Percentiles rank a stretch among this genome's conserved stretches.
These are phyloP conservation scores for Cercocebus atys DNA, from an alignment of 2,113 vertebrate species.

Conservation along the genomic window DNA sequence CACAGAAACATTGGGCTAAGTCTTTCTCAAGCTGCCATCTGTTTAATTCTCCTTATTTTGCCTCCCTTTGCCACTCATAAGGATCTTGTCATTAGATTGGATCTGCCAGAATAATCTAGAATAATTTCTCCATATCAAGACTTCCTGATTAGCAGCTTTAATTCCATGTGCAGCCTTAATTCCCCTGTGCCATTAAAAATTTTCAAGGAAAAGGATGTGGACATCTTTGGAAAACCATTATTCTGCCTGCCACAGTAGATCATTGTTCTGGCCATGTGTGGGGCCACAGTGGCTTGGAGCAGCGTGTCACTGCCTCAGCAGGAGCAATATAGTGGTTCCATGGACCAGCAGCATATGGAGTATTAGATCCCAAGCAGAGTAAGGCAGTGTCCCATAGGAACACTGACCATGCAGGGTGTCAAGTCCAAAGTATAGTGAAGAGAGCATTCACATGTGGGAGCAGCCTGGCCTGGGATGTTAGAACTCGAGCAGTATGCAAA, in stretches of 20 bases:
- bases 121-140: not conserved
- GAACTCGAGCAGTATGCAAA: not conserved
- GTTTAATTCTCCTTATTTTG: not conserved
- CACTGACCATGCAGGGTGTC: too few relatives aligned
- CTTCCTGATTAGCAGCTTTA: not conserved
- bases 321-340: too few relatives aligned
- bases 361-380: not conserved
- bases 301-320: too few relatives aligned
- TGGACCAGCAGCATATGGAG: not conserved
- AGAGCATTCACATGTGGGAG: not conserved
- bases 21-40: not conserved
- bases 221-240: too few relatives aligned
- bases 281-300: not conserved
- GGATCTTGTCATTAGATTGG: not conserved
- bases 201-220: not conserved
- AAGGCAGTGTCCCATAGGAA: not conserved
- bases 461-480: not conserved
- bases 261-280: not conserved
- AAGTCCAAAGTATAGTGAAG: not conserved
- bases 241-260: accelerated
- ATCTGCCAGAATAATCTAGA: too few relatives aligned
- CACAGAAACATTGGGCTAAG: not conserved
- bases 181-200: not conserved
- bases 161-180: not conserved
- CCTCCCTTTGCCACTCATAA: not conserved